Base-by-base conservation (phyloP, 2,113 vertebrate species). In the Gallinago paraguaiae region DNA sequence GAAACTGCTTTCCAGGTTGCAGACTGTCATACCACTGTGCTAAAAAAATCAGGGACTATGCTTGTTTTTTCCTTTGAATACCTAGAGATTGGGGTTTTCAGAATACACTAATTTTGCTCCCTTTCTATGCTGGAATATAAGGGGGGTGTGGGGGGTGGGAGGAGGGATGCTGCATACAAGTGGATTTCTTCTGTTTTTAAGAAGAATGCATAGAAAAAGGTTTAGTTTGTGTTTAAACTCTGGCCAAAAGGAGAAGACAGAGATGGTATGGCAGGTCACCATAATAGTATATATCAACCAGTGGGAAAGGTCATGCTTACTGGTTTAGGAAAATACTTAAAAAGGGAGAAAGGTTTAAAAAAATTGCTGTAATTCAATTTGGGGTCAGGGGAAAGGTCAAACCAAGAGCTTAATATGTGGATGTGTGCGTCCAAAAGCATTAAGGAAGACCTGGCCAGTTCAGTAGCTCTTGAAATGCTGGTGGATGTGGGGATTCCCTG, bases 281-380 rank as follows among this genome's bases (percentile, higher is more conserved):
- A 28, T 27, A 20, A n/a, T 51, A 93, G 25, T 89, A 75, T 45
- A 25, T 61, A 18, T 60, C 67, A 90, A 7, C 28, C 41, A 65
- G 1, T 45, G 54, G 30, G 39, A 82, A 86, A 84, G 57, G 65
- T 65, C 28, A 10, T 51, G 37, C 91, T 89, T 76, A 15, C 63
- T 81, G 28, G 15, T 92, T 90, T 59, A 82, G 72, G 85, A 72
- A 86, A 79, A 86, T 53, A 70, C 53, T 57, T 87, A 10, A 46
- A 79, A 92, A 61, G 41, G 64, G n/a, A 61, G 85, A 85, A 56
- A 53, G 6, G 12, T 69, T 96, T 81, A 28, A 82, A 77, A 91
- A 91, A 63, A 48, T 65, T 63, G 16, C 46, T 69, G 1, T 89
- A 91, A 67, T 90, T 89, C 28, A 84, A 0, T 79, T 86, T 54